Conservation (phyloP, 2,113 vertebrate species). For the Lagenorhynchus albirostris region DNA sequence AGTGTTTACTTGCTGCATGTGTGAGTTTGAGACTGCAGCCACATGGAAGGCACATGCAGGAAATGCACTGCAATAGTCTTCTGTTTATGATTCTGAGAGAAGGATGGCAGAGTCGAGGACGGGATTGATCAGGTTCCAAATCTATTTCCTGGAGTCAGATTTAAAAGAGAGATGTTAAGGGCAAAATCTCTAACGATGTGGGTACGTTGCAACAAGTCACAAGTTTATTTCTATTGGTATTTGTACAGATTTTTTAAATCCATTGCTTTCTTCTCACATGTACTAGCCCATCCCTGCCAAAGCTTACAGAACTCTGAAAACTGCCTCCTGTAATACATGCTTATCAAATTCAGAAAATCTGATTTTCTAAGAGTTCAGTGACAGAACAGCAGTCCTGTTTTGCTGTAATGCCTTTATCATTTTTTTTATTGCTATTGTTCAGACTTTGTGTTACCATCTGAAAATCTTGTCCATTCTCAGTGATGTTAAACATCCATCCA, state of each 20-base stretch:
- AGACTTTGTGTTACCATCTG: neutral
- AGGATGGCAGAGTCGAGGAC: conserved; percentile 59
- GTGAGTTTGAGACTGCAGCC: conserved; percentile 52
- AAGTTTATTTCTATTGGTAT: conserved; percentile 39
- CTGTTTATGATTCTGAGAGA: conserved; percentile 67
- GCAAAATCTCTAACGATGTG: conserved; percentile 15
- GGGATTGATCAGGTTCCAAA: conserved; percentile 76
- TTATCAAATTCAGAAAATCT: conserved; percentile 49
- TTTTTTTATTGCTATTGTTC: neutral
- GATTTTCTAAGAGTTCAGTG: conserved; percentile 49
- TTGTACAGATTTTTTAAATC: conserved; percentile 22
- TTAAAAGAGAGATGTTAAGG: conserved; percentile 65
- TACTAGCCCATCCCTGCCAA: neutral
- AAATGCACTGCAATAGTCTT: conserved; percentile 62
- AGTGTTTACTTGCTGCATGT: conserved; percentile 61
- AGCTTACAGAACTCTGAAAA: neutral
- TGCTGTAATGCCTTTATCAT: neutral
- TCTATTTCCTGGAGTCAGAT: conserved; percentile 70
- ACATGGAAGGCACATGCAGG: conserved; percentile 76
- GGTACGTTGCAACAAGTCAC: neutral
- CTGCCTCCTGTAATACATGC: neutral
- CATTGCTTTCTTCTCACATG: neutral
- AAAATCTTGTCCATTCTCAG: neutral
- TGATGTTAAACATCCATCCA: conserved; percentile 11
- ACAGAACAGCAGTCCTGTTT: neutral